Percentiles rank a stretch among this genome's conserved stretches.
These are phyloP conservation scores for Strix uralensis DNA, from an alignment of 2,113 vertebrate genomes.

Conservation along the genomic window DNA sequence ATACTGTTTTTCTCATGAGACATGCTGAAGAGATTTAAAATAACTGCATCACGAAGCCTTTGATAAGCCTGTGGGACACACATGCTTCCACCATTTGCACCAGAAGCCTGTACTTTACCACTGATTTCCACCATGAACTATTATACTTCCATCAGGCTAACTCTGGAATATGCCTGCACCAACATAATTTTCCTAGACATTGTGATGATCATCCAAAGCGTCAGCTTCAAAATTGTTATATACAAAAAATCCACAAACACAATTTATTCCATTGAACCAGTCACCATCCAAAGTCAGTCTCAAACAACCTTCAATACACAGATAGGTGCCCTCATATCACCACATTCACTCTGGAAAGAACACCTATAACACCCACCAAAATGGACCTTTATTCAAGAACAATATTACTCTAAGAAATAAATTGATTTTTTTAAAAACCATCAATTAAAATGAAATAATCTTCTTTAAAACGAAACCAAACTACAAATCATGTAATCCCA, in stretches of 20 bases:
- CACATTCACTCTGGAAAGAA: neutral
- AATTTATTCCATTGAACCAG: neutral
- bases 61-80: neutral
- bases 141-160: neutral
- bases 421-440: neutral
- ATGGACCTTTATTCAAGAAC: neutral
- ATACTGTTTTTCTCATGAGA: neutral
- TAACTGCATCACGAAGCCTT: neutral
- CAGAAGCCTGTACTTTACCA: too few relatives aligned
- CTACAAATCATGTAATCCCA: neutral
- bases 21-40: neutral
- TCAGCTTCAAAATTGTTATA: neutral
- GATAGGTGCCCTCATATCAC: neutral
- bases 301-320: neutral
- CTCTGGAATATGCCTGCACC: neutral
- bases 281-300: neutral
- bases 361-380: neutral
- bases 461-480: neutral
- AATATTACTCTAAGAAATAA: neutral
- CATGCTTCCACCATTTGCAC: neutral
- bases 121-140: neutral
- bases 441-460: neutral
- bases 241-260: neutral
- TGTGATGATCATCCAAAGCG: neutral
- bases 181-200: neutral